A percentile compares a stretch with the other conserved stretches of the same genome.
Conservation (phyloP, 2,888 invertebrate genomes). For the Ophion slaviceki region DNA sequence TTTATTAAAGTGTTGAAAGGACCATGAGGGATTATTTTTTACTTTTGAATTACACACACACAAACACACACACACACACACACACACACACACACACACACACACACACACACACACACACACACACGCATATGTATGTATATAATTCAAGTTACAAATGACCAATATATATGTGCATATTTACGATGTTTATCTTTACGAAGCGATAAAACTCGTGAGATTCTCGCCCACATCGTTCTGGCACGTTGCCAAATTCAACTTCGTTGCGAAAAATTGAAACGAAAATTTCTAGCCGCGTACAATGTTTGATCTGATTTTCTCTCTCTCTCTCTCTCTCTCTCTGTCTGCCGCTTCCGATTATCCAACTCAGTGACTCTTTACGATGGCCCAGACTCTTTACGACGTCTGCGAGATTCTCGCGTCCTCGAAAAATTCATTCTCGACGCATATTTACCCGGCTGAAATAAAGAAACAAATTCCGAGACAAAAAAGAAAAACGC, state of each 20-base stretch:
- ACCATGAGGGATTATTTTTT: no score
- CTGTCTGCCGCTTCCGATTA: background rate
- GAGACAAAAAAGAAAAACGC: background rate
- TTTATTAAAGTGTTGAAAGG: no score
- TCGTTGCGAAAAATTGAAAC: background rate
- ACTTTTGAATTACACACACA: no score
- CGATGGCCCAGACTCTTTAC: background rate
- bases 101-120: no score
- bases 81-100: no score
- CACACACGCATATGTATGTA: background rate
- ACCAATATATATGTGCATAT: background rate
- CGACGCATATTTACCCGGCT: no score
- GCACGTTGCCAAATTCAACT: slow-evolving; percentile 4
- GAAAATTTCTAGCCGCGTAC: background rate
- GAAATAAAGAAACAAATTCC: background rate
- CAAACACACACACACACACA: no score
- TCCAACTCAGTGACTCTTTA: background rate
- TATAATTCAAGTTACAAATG: background rate
- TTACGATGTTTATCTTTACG: background rate
- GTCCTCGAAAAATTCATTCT: background rate
- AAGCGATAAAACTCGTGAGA: background rate
- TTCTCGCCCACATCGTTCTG: background rate
- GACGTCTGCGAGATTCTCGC: background rate
- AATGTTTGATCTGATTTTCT: background rate
- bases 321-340: background rate